Percentiles rank a stretch among this genome's conserved stretches.
Conservation (phyloP, 2,888 invertebrate species). For the Phalangium opilio region DNA sequence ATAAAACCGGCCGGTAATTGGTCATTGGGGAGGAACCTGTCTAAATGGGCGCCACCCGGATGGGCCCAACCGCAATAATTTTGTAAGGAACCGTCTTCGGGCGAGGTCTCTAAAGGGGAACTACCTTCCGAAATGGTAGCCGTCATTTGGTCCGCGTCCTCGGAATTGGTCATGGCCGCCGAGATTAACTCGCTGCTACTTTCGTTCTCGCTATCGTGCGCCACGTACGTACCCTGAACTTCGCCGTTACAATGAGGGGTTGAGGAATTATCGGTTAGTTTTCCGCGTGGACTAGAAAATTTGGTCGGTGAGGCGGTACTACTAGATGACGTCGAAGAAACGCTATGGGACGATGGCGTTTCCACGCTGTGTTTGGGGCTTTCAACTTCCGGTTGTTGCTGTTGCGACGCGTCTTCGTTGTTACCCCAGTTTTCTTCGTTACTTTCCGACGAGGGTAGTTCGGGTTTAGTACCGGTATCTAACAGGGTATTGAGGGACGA, state of each 20-base stretch:
- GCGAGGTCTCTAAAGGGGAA: not conserved
- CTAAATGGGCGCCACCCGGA: not conserved
- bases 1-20: not conserved
- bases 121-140: not conserved
- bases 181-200: not conserved
- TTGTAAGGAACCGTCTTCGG: not conserved
- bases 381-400: slow-evolving; percentile 2
- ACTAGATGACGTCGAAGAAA: not conserved
- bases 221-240: not conserved
- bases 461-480: slow-evolving; percentile 49
- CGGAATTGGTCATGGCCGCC: not conserved
- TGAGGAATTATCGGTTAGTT: slow-evolving; percentile 3
- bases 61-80: not conserved
- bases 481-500: slow-evolving; percentile 79
- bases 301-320: slow-evolving; percentile 10
- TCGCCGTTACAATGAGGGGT: not conserved
- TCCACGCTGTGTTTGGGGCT: too few relatives aligned
- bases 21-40: not conserved
- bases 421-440: slow-evolving; percentile 5
- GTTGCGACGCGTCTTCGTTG: not conserved
- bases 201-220: not conserved
- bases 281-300: slow-evolving; percentile 11
- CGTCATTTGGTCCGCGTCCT: not conserved
- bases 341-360: not conserved
- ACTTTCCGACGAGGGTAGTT: slow-evolving; percentile 35